phyloP scores from a whole-genome alignment of 2,797 vertebrate species.

The Onychomys arenicola region DNA sequence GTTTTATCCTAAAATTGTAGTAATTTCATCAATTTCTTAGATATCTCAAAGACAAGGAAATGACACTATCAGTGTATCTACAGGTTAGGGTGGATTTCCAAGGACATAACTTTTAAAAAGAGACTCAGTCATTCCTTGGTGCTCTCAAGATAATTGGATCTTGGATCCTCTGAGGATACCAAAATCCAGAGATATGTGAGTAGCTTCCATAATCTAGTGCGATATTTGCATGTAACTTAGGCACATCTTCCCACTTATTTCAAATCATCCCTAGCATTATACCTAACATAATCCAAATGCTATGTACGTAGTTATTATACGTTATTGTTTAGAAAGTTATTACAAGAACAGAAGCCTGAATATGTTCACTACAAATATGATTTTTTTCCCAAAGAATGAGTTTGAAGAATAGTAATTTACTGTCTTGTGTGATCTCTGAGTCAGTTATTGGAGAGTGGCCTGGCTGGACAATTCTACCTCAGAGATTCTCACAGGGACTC shows the following conservation, averaged over 20 bases:
- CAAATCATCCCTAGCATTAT: not conserved
- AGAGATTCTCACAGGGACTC: not conserved
- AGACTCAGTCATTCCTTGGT: not conserved
- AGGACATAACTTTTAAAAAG: not conserved
- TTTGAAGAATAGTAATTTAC: not conserved
- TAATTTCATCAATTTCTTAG: not conserved
- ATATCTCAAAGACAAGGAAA: not conserved
- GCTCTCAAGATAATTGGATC: not conserved
- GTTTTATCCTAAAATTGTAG: not conserved
- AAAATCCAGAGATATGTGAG: not conserved
- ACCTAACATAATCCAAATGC: not conserved
- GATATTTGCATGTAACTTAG: not conserved
- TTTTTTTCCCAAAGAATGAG: not conserved
- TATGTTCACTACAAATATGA: not conserved
- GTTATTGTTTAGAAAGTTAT: not conserved
- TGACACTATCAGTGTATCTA: not conserved
- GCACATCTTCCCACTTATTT: not conserved
- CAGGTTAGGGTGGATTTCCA: not conserved
- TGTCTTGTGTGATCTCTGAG: not conserved
- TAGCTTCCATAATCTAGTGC: not conserved
- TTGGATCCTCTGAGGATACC: not conserved
- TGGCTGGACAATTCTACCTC: not conserved
- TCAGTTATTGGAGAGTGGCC: not conserved
- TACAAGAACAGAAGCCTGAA: not conserved
- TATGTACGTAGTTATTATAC: not conserved